phyloP scores from a whole-genome alignment of 1,140 invertebrate genomes.

The Pogonus chalceus region DNA sequence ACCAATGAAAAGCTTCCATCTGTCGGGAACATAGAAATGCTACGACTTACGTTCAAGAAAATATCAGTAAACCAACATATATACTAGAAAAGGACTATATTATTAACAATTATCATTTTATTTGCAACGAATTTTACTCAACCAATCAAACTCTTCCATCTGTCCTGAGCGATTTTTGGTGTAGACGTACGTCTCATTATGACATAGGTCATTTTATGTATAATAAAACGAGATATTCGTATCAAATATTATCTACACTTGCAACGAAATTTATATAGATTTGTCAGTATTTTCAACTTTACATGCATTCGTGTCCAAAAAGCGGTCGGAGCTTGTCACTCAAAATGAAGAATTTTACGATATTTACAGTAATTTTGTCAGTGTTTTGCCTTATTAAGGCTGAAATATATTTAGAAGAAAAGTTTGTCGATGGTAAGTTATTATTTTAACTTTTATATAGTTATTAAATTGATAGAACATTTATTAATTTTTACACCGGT shows the following conservation, averaged over 20 bases:
- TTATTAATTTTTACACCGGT: constrained; percentile 8
- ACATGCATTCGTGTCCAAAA: background rate
- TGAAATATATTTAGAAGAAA: constrained; percentile 60
- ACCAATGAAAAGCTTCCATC: constrained; percentile 34
- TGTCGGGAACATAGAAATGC: constrained; percentile 22
- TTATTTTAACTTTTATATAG: too few species aligned
- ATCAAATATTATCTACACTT: constrained; percentile 23
- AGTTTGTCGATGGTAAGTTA: constrained; percentile 62
- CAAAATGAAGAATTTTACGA: constrained; percentile 29
- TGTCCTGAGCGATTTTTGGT: constrained; percentile 2
- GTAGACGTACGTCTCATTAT: background rate
- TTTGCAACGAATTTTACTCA: background rate
- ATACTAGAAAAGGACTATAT: background rate
- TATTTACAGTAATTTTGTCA: constrained; percentile 24
- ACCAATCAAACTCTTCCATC: constrained; percentile 13
- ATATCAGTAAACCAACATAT: background rate
- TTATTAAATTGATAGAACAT: too few species aligned
- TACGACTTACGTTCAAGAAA: constrained; percentile 7
- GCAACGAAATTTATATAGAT: constrained; percentile 15
- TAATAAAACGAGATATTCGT: constrained; percentile 11
- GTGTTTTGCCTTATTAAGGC: constrained; percentile 28
- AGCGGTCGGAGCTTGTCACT: background rate
- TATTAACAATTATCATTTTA: background rate
- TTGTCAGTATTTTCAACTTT: constrained; percentile 13
- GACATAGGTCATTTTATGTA: background rate